Conservation (phyloP, 2,888 invertebrate genomes). For the Sympetrum striolatum region DNA sequence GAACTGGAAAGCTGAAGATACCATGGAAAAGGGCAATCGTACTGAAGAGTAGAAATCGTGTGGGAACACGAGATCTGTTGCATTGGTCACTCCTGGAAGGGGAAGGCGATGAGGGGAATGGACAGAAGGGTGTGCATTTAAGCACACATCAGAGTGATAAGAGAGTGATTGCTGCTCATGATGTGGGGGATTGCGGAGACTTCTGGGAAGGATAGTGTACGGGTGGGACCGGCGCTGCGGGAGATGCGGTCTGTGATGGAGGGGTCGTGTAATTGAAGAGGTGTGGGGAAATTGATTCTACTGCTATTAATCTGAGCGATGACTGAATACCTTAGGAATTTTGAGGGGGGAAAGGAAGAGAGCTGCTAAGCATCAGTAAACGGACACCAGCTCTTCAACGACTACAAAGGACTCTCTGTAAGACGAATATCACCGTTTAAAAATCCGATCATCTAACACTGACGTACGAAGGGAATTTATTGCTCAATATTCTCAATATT, state of each 20-base stretch:
- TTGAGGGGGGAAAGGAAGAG: neutral
- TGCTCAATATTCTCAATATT: too few relatives aligned
- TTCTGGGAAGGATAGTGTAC: neutral
- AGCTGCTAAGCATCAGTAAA: too few relatives aligned
- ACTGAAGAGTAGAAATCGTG: neutral
- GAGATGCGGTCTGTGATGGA: neutral
- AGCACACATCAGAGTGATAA: conserved; percentile 14
- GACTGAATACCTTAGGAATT: neutral
- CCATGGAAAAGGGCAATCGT: neutral
- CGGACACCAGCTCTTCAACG: too few relatives aligned
- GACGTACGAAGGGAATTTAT: too few relatives aligned
- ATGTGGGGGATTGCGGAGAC: neutral
- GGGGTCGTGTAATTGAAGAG: neutral
- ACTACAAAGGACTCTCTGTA: too few relatives aligned
- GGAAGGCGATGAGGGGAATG: neutral
- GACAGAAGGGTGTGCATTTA: neutral
- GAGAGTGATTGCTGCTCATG: conserved; percentile 14
- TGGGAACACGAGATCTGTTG: neutral
- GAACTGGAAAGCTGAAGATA: neutral
- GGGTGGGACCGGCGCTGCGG: neutral
- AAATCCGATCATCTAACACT: too few relatives aligned
- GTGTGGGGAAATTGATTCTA: neutral
- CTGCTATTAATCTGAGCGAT: neutral
- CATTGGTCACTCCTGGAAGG: neutral
- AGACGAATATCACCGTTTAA: too few relatives aligned